Conservation (phyloP, 2,797 vertebrate genomes). For the Lacerta viridis region DNA sequence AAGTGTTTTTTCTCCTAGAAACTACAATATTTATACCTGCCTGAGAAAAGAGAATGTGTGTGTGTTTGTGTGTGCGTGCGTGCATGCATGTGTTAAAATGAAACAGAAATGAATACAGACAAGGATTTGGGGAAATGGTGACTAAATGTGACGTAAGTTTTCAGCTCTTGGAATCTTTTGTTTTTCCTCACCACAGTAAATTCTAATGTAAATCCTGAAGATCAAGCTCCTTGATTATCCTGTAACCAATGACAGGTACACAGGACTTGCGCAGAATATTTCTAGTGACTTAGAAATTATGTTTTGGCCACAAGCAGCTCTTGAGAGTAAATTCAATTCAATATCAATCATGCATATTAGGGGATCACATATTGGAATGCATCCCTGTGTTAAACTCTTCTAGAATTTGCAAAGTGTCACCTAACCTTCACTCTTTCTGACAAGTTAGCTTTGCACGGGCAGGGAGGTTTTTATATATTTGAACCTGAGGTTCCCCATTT, state of each 20-base stretch:
- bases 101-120: conserved; percentile 49
- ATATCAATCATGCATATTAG: conserved; percentile 13
- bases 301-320: rapidly evolving
- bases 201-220: background rate
- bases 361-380: background rate
- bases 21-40: conserved; percentile 84
- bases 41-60: conserved; percentile 77
- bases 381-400: background rate
- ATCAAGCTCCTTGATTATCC: background rate
- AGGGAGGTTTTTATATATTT: conserved; percentile 5
- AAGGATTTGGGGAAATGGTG: conserved; percentile 56
- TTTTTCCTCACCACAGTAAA: background rate
- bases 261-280: conserved; percentile 28
- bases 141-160: conserved; percentile 34
- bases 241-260: background rate
- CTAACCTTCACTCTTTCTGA: background rate
- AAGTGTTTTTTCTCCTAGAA: conserved; percentile 77
- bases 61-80: conserved; percentile 70
- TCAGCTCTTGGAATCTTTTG: conserved; percentile 62
- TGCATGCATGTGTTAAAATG: conserved; percentile 65
- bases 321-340: background rate
- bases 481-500: background rate
- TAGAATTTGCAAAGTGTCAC: background rate
- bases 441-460: conserved; percentile 6
- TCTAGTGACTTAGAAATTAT: background rate